A percentile compares a stretch with the other conserved stretches of the same genome.
phyloP scores from a whole-genome alignment of 2,888 invertebrate genomes.

The Seira ritae region DNA sequence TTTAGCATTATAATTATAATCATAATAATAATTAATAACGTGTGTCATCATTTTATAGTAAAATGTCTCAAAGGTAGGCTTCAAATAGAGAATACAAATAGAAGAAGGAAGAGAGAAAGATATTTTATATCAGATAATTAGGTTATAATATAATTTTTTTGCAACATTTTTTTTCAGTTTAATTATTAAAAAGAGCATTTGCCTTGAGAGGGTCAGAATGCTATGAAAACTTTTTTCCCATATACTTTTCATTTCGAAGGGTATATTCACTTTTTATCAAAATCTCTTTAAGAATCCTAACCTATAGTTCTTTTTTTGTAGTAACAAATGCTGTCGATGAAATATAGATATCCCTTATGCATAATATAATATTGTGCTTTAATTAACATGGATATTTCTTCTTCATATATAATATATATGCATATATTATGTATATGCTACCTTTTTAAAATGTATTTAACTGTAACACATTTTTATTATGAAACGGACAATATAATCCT shows the following conservation, averaged over 20 bases:
- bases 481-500: slow-evolving; percentile 54
- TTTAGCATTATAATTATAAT: neutral
- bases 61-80: neutral
- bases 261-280: slow-evolving; percentile 60
- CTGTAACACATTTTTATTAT: slow-evolving; percentile 13
- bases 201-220: too few relatives aligned
- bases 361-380: slow-evolving; percentile 4
- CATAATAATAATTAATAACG: neutral
- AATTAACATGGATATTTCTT: slow-evolving; percentile 18
- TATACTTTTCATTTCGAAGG: neutral
- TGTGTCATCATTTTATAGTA: neutral
- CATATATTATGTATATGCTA: too few relatives aligned
- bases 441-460: neutral
- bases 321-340: slow-evolving; percentile 22
- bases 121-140: slow-evolving; percentile 17
- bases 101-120: slow-evolving; percentile 63
- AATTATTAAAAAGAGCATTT: neutral
- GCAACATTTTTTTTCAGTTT: neutral
- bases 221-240: neutral
- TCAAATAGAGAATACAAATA: slow-evolving; percentile 45
- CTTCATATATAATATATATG: too few relatives aligned
- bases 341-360: neutral
- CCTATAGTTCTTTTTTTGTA: slow-evolving; percentile 22
- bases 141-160: neutral
- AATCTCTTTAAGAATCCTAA: slow-evolving; percentile 52